Evolutionary conservation across 2,888 invertebrate genomes (phyloP).

Genomic region (Acronicta alni): DNA sequence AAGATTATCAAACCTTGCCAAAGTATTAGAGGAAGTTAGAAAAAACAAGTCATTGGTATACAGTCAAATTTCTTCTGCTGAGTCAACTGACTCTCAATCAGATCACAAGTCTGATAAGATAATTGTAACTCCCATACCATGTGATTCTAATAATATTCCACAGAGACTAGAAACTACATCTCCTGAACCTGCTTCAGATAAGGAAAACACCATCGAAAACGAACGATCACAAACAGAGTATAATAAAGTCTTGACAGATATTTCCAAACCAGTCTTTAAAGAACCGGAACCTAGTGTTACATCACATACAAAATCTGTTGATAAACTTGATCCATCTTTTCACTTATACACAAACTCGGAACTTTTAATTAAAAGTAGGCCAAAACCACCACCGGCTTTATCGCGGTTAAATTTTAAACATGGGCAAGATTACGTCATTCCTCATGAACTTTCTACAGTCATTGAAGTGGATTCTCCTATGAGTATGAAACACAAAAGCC

Average conservation of each 20-base stretch:
- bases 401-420: slow-evolving; percentile 77
- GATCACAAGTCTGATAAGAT: slow-evolving; percentile 72
- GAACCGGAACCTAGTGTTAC: slow-evolving; percentile 27
- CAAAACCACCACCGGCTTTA: slow-evolving; percentile 82
- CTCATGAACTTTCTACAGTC: slow-evolving; percentile 92
- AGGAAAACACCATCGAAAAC: slow-evolving; percentile 34
- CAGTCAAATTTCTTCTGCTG: slow-evolving; percentile 78
- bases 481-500: slow-evolving; percentile 82
- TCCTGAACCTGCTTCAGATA: slow-evolving; percentile 36
- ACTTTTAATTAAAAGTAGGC: slow-evolving; percentile 62
- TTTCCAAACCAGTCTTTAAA: slow-evolving; percentile 74
- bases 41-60: slow-evolving; percentile 82
- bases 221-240: slow-evolving; percentile 55
- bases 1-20: slow-evolving; percentile 83
- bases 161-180: slow-evolving; percentile 45
- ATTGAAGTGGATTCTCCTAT: slow-evolving; percentile 92
- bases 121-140: slow-evolving; percentile 29
- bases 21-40: slow-evolving; percentile 84
- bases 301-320: slow-evolving; percentile 21
- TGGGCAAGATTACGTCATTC: slow-evolving; percentile 72
- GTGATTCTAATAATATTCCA: slow-evolving; percentile 39
- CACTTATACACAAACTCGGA: slow-evolving; percentile 47
- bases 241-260: slow-evolving; percentile 71
- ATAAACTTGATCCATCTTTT: slow-evolving; percentile 43
- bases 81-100: slow-evolving; percentile 73